Evolutionary conservation across 2,797 vertebrate species (phyloP).

Genomic region (Melanotaenia boesemani): DNA sequence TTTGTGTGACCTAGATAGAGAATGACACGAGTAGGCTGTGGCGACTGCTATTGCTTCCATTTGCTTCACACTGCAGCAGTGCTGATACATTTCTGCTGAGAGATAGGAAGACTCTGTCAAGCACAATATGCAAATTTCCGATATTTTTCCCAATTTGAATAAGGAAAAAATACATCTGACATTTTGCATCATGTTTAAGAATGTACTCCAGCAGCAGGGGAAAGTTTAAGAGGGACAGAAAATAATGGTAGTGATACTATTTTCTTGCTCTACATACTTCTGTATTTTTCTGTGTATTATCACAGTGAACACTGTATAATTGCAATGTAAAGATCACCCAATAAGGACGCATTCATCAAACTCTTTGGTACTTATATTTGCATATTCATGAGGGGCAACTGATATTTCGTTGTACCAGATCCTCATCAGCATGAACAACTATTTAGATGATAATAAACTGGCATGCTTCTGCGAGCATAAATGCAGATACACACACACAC

Average conservation of each 20-base stretch:
- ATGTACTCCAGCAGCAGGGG: slow-evolving; percentile 13
- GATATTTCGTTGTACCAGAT: slow-evolving; percentile 53
- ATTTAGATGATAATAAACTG: slow-evolving; percentile 67
- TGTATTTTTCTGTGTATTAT: slow-evolving; percentile 2
- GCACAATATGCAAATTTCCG: slow-evolving; percentile 64
- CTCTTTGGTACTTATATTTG: slow-evolving; percentile 34
- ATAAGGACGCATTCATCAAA: slow-evolving; percentile 51
- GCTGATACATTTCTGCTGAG: slow-evolving; percentile 56
- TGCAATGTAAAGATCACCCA: slow-evolving; percentile 28
- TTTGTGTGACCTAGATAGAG: slow-evolving; percentile 76
- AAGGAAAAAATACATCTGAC: slow-evolving; percentile 41
- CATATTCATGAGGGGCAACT: slow-evolving; percentile 67
- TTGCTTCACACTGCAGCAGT: slow-evolving; percentile 54
- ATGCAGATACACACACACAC: not conserved
- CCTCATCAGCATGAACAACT: slow-evolving; percentile 63
- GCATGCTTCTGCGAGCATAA: not conserved
- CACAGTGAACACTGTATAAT: slow-evolving; percentile 16
- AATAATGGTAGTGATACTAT: not conserved
- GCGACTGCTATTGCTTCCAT: slow-evolving; percentile 63
- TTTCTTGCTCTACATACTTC: slow-evolving; percentile 17
- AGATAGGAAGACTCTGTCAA: slow-evolving; percentile 58
- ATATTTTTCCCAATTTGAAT: slow-evolving; percentile 24
- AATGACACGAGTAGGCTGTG: slow-evolving; percentile 60
- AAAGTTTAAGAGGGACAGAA: slow-evolving; percentile 30
- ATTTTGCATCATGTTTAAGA: slow-evolving; percentile 46